Percentiles rank a stretch among this genome's conserved stretches.
Conservation (phyloP, 2,888 invertebrate species). For the Scelioninae gen. 1 region DNA sequence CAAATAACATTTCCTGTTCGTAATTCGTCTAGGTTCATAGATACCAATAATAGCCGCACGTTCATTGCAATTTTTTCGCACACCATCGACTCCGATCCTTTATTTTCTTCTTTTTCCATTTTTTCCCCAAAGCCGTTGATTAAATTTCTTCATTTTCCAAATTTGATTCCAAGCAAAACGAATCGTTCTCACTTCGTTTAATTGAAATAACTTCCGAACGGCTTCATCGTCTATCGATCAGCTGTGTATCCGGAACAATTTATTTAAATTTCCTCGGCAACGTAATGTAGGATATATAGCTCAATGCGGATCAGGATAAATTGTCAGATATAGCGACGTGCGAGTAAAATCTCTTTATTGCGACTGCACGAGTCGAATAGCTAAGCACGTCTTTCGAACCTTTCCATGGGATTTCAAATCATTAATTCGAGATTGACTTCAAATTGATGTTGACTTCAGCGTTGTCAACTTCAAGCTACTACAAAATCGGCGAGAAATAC, state of each 20-base stretch:
- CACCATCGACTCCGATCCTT: not conserved
- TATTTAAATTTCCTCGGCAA: conserved; percentile 55
- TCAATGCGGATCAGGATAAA: conserved; percentile 56
- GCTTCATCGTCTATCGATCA: conserved; percentile 27
- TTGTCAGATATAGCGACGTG: conserved; percentile 41
- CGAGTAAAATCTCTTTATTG: conserved; percentile 57
- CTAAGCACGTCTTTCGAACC: conserved; percentile 17
- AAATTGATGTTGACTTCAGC: conserved; percentile 28
- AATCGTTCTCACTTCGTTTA: conserved; percentile 16
- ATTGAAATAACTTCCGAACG: conserved; percentile 41
- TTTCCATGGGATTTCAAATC: conserved; percentile 13
- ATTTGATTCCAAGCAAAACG: conserved; percentile 6
- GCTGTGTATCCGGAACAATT: conserved; percentile 41
- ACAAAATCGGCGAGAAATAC: not conserved
- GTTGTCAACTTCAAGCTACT: not conserved
- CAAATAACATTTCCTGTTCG: conserved; percentile 29
- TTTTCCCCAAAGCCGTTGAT: conserved; percentile 1
- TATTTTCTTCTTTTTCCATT: not conserved
- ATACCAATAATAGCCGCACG: not conserved
- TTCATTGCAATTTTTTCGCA: conserved; percentile 23
- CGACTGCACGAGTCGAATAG: conserved; percentile 50
- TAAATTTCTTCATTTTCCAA: conserved; percentile 37
- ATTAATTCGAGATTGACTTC: conserved; percentile 4
- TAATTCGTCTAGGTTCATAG: conserved; percentile 36
- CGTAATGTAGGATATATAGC: conserved; percentile 39